Evolutionary conservation across 2,797 vertebrate genomes (phyloP), one percentile per base, ranked within the genome.

Genomic region (Champsocephalus gunnari): DNA sequence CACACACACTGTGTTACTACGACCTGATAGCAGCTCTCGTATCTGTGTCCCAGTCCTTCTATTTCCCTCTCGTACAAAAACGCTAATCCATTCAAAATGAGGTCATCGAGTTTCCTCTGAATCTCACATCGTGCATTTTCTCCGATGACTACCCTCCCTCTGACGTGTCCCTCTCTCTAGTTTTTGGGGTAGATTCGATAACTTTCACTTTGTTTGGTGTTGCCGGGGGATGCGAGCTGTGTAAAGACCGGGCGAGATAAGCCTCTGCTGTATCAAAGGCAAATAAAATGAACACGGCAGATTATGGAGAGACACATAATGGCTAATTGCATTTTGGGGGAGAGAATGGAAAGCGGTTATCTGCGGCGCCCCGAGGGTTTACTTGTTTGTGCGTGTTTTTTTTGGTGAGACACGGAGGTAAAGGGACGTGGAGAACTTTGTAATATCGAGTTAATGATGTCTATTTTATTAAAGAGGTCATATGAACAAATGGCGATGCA

Each of bases 311-410:
- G 75, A 56, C 69, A 83, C 77, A 88, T 75, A 86, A 86, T 79
- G 67, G 70, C 75, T 92, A 89, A 92, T 93, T 91, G 86, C 85
- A 84, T 88, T 91, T 81, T 78, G 62, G 59, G 53, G 66, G 68
- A 65, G 59, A 53, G 79, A 85, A 75, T 7, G 68, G 34, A 66
- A 68, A 66, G 78, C 49, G 10, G 71, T 91, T 90, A 92, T 93
- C 86, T 87, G 76, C 73, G 77, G 72, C 47, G 19, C 71, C 81
- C 80, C 2, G 47, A 68, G 78, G 79, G 77, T 80, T 86, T 73
- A n/a, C 76, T 55, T 77, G 61, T 87, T 75, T 83, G 50, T 75
- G 62, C 59, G 11, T 38, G 16, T 55, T 16, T 55, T 32, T 55
- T 28, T 51, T 19, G 73, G 55, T 43, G 62, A 21, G 53, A 59